These are phyloP conservation scores for Porphyrio hochstetteri DNA, from an alignment of 2,113 vertebrate species.

Conservation along the genomic window DNA sequence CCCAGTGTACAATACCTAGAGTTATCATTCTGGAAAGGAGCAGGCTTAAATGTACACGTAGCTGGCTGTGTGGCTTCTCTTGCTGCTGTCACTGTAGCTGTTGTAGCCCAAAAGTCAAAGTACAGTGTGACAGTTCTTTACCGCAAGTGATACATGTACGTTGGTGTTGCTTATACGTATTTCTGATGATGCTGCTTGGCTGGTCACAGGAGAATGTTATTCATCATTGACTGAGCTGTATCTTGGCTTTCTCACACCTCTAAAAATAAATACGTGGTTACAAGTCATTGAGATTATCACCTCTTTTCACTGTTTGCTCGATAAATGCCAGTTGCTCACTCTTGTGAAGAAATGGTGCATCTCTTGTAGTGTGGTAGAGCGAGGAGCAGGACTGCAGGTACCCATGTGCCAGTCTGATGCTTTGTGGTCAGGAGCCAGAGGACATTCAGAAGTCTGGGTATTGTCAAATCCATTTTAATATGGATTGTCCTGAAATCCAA, in stretches of 20 bases:
- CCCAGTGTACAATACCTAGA: neutral
- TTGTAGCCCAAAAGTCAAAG: neutral
- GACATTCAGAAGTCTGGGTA: neutral
- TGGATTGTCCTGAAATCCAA: neutral
- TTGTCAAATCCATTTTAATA: neutral
- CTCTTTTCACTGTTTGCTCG: neutral
- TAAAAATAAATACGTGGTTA: neutral
- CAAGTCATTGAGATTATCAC: neutral
- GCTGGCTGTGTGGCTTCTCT: neutral
- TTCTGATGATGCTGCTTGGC: neutral
- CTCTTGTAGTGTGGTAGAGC: rapidly evolving
- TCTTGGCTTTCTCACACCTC: neutral
- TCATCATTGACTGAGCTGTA: neutral
- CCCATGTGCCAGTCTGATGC: neutral
- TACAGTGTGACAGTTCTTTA: neutral
- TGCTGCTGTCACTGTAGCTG: rapidly evolving
- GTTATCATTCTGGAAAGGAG: neutral
- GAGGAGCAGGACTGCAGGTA: neutral
- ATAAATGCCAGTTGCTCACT: rapidly evolving
- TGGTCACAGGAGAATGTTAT: neutral
- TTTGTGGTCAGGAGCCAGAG: neutral
- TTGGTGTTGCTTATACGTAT: neutral
- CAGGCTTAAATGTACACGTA: neutral
- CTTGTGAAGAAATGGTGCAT: neutral
- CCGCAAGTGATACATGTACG: neutral